Conservation (phyloP, 2,888 invertebrate genomes). For the Drosophila limbata region DNA sequence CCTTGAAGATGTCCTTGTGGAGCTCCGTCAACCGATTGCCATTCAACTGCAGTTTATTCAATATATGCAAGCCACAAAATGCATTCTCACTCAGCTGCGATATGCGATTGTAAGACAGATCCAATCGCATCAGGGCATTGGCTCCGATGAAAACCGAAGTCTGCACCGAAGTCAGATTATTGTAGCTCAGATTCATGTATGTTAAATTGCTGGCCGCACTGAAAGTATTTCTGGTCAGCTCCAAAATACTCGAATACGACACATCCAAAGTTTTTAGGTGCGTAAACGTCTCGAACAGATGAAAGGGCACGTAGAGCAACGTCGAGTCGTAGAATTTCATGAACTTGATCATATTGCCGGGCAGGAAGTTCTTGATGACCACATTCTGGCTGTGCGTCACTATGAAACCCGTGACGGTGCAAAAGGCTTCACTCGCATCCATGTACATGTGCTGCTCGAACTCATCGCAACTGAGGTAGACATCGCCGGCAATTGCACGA, state of each 20-base stretch:
- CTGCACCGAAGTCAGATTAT: conserved; percentile 82
- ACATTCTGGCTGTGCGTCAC: conserved; percentile 84
- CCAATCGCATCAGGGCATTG: conserved; percentile 79
- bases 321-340: conserved; percentile 85
- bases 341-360: conserved; percentile 81
- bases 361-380: conserved; percentile 77
- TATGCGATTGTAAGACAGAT: conserved; percentile 82
- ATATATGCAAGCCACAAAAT: conserved; percentile 79
- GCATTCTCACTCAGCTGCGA: conserved; percentile 77
- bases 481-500: conserved; percentile 69
- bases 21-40: conserved; percentile 76
- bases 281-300: conserved; percentile 82
- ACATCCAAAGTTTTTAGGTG: conserved; percentile 83
- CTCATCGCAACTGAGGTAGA: conserved; percentile 84
- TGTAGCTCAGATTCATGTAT: conserved; percentile 82
- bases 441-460: conserved; percentile 82
- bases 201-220: conserved; percentile 81
- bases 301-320: conserved; percentile 83
- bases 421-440: conserved; percentile 78
- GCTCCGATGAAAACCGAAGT: conserved; percentile 84
- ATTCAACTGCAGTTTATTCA: conserved; percentile 82
- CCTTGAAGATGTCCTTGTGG: conserved; percentile 80
- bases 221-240: conserved; percentile 83
- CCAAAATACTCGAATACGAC: conserved; percentile 83
- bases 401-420: conserved; percentile 83